These are phyloP conservation scores for Neosilurus mollespiculum DNA, from an alignment of 2,797 vertebrate species.

Conservation along the genomic window DNA sequence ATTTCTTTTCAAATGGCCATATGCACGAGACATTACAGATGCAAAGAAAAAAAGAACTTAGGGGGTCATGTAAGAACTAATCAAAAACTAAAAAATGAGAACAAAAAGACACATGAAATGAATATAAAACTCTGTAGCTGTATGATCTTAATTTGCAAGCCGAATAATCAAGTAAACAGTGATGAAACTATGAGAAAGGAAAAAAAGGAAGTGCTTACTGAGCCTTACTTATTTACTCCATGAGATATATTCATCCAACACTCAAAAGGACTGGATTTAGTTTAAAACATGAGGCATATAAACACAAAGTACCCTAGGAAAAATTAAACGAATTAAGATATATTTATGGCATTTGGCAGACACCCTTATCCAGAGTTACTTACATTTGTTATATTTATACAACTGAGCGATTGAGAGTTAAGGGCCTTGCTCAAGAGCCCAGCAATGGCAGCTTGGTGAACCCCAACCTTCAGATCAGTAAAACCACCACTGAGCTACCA, in stretches of 20 bases:
- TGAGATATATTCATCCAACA: neutral
- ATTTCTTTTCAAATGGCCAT: neutral
- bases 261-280: neutral
- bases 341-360: no score
- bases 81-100: neutral
- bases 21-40: neutral
- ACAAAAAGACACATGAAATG: neutral
- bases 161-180: neutral
- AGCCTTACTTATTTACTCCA: neutral
- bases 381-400: no score
- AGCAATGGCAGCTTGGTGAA: no score
- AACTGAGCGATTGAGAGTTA: no score
- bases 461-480: no score
- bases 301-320: no score
- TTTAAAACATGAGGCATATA: no score
- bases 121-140: neutral
- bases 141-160: neutral
- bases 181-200: neutral
- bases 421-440: no score
- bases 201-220: no score
- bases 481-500: no score
- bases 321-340: no score
- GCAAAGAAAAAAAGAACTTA: neutral
- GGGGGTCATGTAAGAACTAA: neutral
- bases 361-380: no score